These are phyloP conservation scores for Homalodisca vitripennis DNA, from an alignment of 1,140 invertebrate species.

Conservation along the genomic window DNA sequence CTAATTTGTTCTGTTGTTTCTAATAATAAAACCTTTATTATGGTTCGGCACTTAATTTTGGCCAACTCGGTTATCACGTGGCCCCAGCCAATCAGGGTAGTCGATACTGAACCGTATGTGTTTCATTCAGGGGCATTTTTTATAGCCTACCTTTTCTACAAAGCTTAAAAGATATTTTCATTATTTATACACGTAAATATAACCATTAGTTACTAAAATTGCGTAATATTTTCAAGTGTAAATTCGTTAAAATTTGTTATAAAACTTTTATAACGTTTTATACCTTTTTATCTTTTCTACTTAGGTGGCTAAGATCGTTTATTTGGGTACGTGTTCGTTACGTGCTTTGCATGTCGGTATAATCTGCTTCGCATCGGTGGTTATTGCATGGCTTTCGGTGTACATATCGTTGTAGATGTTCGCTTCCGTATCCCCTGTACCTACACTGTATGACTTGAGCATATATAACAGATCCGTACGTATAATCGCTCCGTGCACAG, in stretches of 20 bases:
- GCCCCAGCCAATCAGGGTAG: not conserved
- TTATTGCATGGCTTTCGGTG: conserved; percentile 22
- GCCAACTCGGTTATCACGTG: conserved; percentile 2
- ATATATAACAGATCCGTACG: not conserved
- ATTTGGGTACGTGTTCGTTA: not conserved
- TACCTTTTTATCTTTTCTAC: conserved; percentile 32
- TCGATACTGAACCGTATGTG: conserved; percentile 25
- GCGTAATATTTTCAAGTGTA: not conserved
- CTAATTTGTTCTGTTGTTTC: too few relatives aligned
- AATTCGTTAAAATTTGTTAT: conserved; percentile 27
- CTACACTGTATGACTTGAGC: not conserved
- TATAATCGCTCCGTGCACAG: not conserved
- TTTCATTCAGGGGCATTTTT: conserved; percentile 23
- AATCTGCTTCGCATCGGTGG: not conserved
- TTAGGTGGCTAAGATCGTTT: conserved; percentile 17
- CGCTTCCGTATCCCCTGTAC: not conserved
- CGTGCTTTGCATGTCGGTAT: not conserved
- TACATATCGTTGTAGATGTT: conserved; percentile 7
- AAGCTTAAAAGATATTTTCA: conserved; percentile 24
- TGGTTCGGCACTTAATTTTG: too few relatives aligned
- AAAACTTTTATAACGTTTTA: conserved; percentile 26
- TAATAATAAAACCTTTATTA: too few relatives aligned
- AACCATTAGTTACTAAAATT: conserved; percentile 7
- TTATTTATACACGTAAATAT: conserved; percentile 5
- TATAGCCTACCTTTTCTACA: conserved; percentile 24